Evolutionary conservation across 2,797 vertebrate genomes (phyloP).

Genomic region (Sebastes goodei): DNA sequence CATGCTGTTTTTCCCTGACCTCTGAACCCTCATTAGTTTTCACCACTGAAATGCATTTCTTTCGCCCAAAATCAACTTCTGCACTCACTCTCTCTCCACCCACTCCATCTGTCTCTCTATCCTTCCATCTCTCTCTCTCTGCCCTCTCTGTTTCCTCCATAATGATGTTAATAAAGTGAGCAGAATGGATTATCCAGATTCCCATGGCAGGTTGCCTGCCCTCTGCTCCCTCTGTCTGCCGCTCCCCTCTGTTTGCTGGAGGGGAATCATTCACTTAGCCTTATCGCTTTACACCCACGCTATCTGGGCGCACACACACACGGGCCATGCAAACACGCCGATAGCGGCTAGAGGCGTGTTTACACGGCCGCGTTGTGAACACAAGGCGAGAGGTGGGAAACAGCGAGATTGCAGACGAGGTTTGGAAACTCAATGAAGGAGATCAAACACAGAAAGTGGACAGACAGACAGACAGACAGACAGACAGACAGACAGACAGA

Average conservation of each 20-base stretch:
- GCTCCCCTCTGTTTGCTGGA: conserved; percentile 56
- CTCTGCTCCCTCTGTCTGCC: conserved; percentile 48
- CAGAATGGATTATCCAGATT: conserved; percentile 76
- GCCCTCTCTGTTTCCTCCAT: conserved; percentile 47
- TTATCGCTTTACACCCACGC: conserved; percentile 66
- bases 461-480: not conserved
- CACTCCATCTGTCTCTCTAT: not conserved
- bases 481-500: not conserved
- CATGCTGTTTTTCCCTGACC: not conserved
- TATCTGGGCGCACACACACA: conserved; percentile 40
- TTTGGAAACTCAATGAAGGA: not conserved
- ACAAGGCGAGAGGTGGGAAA: conserved; percentile 32
- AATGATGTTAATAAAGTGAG: conserved; percentile 72
- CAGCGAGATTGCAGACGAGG: not conserved
- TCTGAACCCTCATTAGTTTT: conserved; percentile 33
- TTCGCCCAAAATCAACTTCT: conserved; percentile 9
- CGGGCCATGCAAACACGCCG: conserved; percentile 27
- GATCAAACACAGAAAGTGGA: conserved; percentile 8
- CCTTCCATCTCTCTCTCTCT: not conserved
- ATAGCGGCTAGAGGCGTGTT: conserved; percentile 43
- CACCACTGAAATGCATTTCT: conserved; percentile 10
- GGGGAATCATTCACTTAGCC: conserved; percentile 73
- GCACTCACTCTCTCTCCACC: not conserved
- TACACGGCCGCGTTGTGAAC: conserved; percentile 22
- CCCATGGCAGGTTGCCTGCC: conserved; percentile 67